Evolutionary conservation across 2,797 vertebrate species (phyloP), one percentile per base, ranked within the genome.

Genomic region (Remorina albescens): DNA sequence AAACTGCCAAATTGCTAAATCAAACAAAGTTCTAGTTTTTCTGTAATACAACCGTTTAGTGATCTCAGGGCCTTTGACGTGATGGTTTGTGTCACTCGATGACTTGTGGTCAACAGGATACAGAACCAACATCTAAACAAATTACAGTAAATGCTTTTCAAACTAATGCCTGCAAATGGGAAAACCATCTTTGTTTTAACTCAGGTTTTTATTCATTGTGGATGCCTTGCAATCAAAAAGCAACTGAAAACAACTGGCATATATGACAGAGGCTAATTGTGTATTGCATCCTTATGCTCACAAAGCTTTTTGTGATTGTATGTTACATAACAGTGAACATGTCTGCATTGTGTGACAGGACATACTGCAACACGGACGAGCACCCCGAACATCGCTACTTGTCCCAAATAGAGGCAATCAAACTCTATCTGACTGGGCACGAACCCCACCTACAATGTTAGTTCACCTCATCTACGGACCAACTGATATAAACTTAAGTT

Each of bases 321-420:
- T 59, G 28, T 18, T 54, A 8, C 18, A 30, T 53, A 15, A 59
- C 47, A 28, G 6, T 51, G 36, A 56, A 10, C 26, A 8, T 25
- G 6, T 50, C 34, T n/a, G 18, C 26, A 23, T 68, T 72, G 10
- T 54, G 1, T 61, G 58, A 51, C 82, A 99, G 98, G 98, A 97
- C 96, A 5, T 99, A 99, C 82, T 99, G 98, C 92, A 98, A 98
- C 92, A 99, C 95, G 10, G 98, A 97, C 28, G 91, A 96, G 39
- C 95, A 97, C 84, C 96, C 95, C 1, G 96, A 98, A 25, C 97
- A 98, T 75, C 96, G 95, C 4, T 96, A 97, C 86, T 93, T 99
- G 85, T 93, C 96, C 77, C 98, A 99, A 78, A 92, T 98, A 34
- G 96, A 98, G 73, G 98, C 98, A 2, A 99, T 99, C 80, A 98